A percentile compares a stretch with the other conserved stretches of the same genome.
These are phyloP conservation scores for Albula glossodonta DNA, from an alignment of 2,113 vertebrate species.

Conservation along the genomic window DNA sequence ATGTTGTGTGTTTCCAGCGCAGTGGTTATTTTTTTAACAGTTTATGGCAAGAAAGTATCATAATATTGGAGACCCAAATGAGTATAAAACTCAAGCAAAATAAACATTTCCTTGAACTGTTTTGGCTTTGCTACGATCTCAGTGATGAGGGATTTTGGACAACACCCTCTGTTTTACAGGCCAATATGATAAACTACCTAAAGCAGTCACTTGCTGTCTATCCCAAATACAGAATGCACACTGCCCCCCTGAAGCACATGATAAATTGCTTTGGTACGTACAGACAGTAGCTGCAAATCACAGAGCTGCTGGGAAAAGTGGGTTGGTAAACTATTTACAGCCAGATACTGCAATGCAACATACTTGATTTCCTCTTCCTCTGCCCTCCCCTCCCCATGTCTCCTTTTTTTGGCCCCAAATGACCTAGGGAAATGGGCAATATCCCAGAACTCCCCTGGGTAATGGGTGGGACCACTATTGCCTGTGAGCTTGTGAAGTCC, in stretches of 20 bases:
- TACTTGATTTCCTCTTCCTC: too few relatives aligned
- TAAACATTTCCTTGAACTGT: neutral
- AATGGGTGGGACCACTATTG: neutral
- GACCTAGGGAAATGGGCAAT: neutral
- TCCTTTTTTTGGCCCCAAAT: neutral
- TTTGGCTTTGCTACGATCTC: neutral
- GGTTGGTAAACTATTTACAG: neutral
- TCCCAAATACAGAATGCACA: neutral
- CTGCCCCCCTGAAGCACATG: too few relatives aligned
- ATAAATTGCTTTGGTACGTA: neutral
- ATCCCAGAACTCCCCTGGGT: neutral
- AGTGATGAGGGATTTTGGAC: neutral
- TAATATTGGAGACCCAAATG: neutral
- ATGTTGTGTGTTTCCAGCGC: neutral
- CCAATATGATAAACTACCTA: neutral
- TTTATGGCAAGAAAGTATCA: neutral
- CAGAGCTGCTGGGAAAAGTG: neutral
- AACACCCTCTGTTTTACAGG: neutral
- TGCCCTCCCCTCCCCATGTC: too few relatives aligned
- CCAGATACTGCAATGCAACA: neutral
- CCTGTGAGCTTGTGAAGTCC: neutral
- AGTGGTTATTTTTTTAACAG: neutral
- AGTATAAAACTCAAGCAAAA: neutral
- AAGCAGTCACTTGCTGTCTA: neutral
- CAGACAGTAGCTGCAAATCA: neutral